Evolutionary conservation across 2,113 vertebrate genomes (phyloP).

Genomic region (Pipra filicauda): DNA sequence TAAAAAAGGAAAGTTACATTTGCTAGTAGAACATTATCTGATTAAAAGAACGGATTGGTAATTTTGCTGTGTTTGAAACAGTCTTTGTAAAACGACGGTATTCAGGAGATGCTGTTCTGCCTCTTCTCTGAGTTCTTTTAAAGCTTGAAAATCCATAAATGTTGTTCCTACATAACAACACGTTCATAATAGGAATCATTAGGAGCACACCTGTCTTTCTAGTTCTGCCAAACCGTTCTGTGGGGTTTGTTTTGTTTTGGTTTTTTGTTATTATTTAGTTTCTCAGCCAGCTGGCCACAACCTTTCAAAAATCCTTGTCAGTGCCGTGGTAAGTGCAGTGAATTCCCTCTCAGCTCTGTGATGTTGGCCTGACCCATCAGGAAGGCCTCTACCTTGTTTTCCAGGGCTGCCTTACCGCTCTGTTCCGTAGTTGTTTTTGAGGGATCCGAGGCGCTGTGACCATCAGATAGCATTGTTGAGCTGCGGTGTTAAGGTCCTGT

Average conservation of each 20-base stretch:
- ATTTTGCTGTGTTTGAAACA: background rate
- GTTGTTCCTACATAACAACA: background rate
- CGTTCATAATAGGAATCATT: background rate
- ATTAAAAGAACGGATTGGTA: background rate
- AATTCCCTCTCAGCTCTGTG: background rate
- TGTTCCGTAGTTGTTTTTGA: background rate
- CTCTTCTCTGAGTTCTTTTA: background rate
- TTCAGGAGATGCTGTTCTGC: background rate
- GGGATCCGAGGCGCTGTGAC: background rate
- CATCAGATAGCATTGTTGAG: conserved; percentile 20
- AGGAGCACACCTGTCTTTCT: background rate
- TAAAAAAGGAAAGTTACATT: background rate
- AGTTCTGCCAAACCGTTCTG: background rate
- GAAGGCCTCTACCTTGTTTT: background rate
- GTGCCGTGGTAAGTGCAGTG: background rate
- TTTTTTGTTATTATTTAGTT: background rate
- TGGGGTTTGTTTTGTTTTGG: background rate
- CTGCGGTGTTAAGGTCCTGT: background rate
- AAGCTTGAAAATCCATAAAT: background rate
- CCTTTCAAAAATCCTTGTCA: background rate
- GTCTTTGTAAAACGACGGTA: background rate
- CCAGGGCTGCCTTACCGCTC: background rate
- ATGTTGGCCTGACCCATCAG: background rate
- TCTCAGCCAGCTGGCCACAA: background rate
- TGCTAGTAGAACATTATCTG: background rate